Evolutionary conservation across 2,888 invertebrate species (phyloP), one percentile per base, ranked within the genome.

Genomic region (Harpalus rubripes): DNA sequence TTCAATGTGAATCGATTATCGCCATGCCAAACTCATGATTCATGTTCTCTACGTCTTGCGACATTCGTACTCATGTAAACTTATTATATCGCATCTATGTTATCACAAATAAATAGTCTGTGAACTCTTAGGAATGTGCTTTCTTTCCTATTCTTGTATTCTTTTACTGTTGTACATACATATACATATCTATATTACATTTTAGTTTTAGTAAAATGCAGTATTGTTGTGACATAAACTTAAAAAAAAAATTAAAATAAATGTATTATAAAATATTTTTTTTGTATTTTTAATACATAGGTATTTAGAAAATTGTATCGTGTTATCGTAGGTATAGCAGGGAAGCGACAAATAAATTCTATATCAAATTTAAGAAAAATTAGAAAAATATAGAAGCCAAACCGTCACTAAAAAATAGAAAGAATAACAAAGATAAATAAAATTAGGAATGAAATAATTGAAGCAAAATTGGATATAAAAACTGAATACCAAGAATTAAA

Each of bases 1-100:
- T 85, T 84, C 85, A 83, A 63, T 59, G 85, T 86, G 83, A 86
- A 78, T 86, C 81, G 85, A 87, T 85, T 86, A 86, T 87, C 88
- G 88, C 88, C 87, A 88, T 87, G 88, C 88, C 88, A 88, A 88
- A 88, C 83, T 88, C 83, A 86, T 82, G 86, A 86, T 81, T 86
- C 84, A 86, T 86, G 72, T 85, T 86, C 82, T 86, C 79, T 86
- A 81, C 84, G 56, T 74, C 44, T 41, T 56, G 56, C 18, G 44
- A 56, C 15, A 26, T n/a, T 61, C 61, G 7, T 78, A 78, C 52
- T 16, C 56, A 44, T 78, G 52, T 78, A 78, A 32, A 58, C 58
- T 26, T 80, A 79, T 79, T 79, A 80, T 80, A 80, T 80, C 58
- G 56, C 59, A 80, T 80, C 18, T 61, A 80, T 80, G 80, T 80